phyloP scores from a whole-genome alignment of 1,140 invertebrate species.

The Drosophila nigrodunni region DNA sequence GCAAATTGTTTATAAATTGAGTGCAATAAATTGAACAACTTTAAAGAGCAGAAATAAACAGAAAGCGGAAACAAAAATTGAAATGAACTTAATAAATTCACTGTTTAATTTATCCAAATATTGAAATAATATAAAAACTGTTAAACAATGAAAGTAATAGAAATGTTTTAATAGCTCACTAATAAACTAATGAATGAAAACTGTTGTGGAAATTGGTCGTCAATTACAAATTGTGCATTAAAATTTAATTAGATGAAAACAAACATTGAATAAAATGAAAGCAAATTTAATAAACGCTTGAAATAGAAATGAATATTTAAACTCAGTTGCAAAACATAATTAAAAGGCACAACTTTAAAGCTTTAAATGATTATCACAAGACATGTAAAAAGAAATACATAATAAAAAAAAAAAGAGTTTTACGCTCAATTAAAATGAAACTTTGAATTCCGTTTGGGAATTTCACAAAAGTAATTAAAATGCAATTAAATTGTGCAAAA shows the following conservation, averaged over 20 bases:
- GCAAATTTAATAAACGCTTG: not conserved
- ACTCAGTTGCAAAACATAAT: not conserved
- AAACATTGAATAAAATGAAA: not conserved
- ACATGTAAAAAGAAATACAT: not conserved
- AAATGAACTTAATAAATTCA: slow-evolving; percentile 4
- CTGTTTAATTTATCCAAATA: not conserved
- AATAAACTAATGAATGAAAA: slow-evolving; percentile 3
- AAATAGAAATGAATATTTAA: slow-evolving; percentile 11
- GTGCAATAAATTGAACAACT: slow-evolving; percentile 19
- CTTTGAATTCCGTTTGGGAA: slow-evolving; percentile 2
- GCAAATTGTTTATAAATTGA: slow-evolving; percentile 28
- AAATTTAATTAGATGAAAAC: not conserved
- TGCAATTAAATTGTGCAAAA: slow-evolving; percentile 64
- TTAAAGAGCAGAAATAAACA: not conserved
- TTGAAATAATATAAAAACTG: not conserved
- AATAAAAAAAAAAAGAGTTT: slow-evolving; percentile 26
- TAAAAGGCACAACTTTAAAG: not conserved
- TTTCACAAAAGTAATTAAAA: slow-evolving; percentile 62
- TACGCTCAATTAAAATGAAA: slow-evolving; percentile 53
- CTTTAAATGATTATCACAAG: slow-evolving; percentile 1
- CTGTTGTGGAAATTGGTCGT: not conserved
- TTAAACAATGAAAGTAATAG: slow-evolving; percentile 6
- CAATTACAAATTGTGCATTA: not conserved
- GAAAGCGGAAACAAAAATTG: slow-evolving; percentile 7
- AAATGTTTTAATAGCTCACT: not conserved